Evolutionary conservation across 1,140 invertebrate species (phyloP).

Genomic region (Sesamia nonagrioides): DNA sequence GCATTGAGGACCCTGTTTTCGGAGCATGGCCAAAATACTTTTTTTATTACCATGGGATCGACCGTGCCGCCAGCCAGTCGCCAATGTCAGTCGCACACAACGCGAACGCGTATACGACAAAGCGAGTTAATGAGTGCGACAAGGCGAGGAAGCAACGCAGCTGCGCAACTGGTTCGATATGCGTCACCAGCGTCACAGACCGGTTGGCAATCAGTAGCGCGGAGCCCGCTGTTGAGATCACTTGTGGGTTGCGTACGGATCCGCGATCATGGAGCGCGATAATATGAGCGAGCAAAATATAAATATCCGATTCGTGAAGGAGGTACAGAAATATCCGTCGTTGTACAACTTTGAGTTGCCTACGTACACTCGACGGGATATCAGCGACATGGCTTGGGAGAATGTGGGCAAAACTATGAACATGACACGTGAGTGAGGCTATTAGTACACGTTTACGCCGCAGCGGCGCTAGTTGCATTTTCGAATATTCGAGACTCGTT

Average conservation of each 20-base stretch:
- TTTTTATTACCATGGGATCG: no score
- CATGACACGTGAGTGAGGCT: conserved; percentile 44
- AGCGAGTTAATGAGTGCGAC: neutral
- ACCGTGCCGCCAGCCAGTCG: neutral
- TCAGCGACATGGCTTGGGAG: conserved; percentile 47
- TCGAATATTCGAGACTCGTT: neutral
- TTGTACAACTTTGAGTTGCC: conserved; percentile 47
- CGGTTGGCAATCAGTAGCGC: conserved; percentile 51
- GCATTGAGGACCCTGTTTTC: no score
- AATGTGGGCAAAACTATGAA: conserved; percentile 43
- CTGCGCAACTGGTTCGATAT: conserved; percentile 47
- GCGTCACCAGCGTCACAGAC: conserved; percentile 49
- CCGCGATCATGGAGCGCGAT: conserved; percentile 15
- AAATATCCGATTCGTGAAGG: conserved; percentile 51
- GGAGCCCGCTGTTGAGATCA: conserved; percentile 18
- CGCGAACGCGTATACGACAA: neutral
- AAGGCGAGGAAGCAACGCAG: neutral
- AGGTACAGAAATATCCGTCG: conserved; percentile 40
- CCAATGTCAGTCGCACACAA: neutral
- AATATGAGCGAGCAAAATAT: conserved; percentile 45
- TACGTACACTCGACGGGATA: conserved; percentile 42
- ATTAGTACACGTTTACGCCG: neutral
- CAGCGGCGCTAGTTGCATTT: neutral
- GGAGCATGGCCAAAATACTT: no score
- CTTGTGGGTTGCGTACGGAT: conserved; percentile 24